Base-by-base conservation (phyloP, 1,140 invertebrate genomes). In the Cotesia glomerata region DNA sequence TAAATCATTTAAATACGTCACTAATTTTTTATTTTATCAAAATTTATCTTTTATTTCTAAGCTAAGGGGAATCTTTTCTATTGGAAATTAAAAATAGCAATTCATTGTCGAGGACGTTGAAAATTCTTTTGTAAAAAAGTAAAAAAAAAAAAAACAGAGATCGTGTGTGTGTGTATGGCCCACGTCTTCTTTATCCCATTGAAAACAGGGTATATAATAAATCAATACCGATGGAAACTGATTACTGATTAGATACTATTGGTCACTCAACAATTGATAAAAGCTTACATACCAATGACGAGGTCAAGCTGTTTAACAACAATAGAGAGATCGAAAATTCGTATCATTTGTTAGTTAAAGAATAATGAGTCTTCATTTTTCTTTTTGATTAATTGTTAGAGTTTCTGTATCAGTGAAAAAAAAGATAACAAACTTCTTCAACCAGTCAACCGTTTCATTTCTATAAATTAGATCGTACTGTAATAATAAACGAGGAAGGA, bases 211-310 rank as follows among this genome's bases (percentile, higher is more conserved):
- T 18, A 56, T 9, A 54, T 52, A 68, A 71, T 61, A 61, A 71
- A 62, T 71, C 35, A 36, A 61, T 59, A 71, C 39, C 39, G 39
- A 45, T 45, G 3, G 51, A 11, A 18, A 35, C 59, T 71, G 69
- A 71, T 71, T 71, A 35, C 59, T 71, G 69, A 71, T 71, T 71
- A 71, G 69, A 71, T 71, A 71, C 39, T 36, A 32, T 71, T 71
- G 7, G 45, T 32, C 5, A 51, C 61, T 71, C 62, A 58, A 52
- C 59, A 14, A 71, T 71, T 62, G 39, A 63, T 71, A 71, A 71
- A 71, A 51, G 35, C 14, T 3, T 18, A 45, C 56, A 8, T 49
- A 45, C 16, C n/a, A 59, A n/a, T 63, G 26, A 39, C 26, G 58
- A 51, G 32, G 56, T 70, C 58, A 36, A 61, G n/a, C 36, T 34